Base-by-base conservation (phyloP, 2,113 vertebrate species). In the Nothocercus nigrocapillus region DNA sequence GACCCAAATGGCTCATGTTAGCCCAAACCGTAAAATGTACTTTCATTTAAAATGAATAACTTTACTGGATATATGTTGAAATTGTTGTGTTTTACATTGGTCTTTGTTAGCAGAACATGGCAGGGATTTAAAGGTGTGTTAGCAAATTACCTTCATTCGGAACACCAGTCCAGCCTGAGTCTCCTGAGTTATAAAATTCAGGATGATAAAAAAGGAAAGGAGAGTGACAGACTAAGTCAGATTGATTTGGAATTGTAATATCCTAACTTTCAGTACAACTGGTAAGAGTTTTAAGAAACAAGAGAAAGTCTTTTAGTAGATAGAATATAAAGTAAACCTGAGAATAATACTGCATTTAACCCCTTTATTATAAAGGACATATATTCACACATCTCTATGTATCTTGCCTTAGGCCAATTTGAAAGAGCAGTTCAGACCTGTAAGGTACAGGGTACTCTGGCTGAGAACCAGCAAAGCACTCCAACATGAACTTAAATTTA, bases 401-500 rank as follows among this genome's bases (percentile, higher is more conserved):
- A 72, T 78, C 42, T 88, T 93, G 85, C 79, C 91, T 81, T 75
- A 93, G 79, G 69, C 61, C 56, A 91, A 28, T 61, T 80, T 83
- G 76, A 94, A 78, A 80, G 61, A 94, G 25, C 36, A 56, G 58
- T 67, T 93, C 79, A 83, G 25, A 89, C 63, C 82, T 85, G 63
- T 44, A 85, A 79, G 80, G 76, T 89, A 61, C 58, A 75, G 86
- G 83, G 51, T 24, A 54, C 13, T 79, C 30, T 95, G 95, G 89
- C 82, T 80, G 75, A 66, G 70, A 95, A 90, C 92, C 93, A 95
- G 69, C 61, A 94, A 81, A 88, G 47, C 85, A 92, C 93, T 95
- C 82, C 74, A 12, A 30, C 85, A 5, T 40, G 47, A 58, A 62
- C 83, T 91, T 88, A 84, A 89, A 76, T 76, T 93, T 82, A 90